Evolutionary conservation across 2,113 vertebrate genomes (phyloP).

Genomic region (Paradoxurus hermaphroditus): DNA sequence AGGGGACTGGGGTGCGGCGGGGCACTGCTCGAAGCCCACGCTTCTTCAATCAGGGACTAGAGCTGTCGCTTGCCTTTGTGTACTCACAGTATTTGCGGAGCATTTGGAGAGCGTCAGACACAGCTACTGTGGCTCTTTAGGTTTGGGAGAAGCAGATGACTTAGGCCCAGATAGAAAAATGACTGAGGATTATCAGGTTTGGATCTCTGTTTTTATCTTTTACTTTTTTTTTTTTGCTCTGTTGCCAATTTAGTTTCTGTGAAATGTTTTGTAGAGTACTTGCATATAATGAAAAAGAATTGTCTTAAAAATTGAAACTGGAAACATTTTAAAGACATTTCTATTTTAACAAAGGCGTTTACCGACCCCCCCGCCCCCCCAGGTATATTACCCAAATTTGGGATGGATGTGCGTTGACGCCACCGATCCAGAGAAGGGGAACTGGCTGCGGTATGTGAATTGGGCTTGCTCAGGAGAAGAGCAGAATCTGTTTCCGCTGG

Average conservation of each 20-base stretch:
- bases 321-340: background rate
- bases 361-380: background rate
- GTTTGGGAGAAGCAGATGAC: background rate
- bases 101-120: background rate
- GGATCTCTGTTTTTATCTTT: background rate
- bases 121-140: background rate
- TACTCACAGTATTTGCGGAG: background rate
- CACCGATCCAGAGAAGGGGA: conserved; percentile 93
- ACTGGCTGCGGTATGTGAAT: conserved; percentile 95
- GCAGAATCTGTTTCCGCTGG: conserved; percentile 94
- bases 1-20: background rate
- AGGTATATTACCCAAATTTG: conserved; percentile 93
- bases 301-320: background rate
- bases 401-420: conserved; percentile 98
- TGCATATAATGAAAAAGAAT: background rate
- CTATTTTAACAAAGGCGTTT: background rate
- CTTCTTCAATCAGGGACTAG: background rate
- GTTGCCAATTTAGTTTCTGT: background rate
- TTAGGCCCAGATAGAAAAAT: background rate
- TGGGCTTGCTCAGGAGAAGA: conserved; percentile 93
- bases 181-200: background rate
- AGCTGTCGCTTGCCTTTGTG: background rate
- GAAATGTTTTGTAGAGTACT: background rate
- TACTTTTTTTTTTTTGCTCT: conserved; percentile 22
- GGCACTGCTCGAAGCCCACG: background rate